Evolutionary conservation across 2,113 vertebrate species (phyloP), one percentile per base, ranked within the genome.

Genomic region (Brienomyrus brachyistius): DNA sequence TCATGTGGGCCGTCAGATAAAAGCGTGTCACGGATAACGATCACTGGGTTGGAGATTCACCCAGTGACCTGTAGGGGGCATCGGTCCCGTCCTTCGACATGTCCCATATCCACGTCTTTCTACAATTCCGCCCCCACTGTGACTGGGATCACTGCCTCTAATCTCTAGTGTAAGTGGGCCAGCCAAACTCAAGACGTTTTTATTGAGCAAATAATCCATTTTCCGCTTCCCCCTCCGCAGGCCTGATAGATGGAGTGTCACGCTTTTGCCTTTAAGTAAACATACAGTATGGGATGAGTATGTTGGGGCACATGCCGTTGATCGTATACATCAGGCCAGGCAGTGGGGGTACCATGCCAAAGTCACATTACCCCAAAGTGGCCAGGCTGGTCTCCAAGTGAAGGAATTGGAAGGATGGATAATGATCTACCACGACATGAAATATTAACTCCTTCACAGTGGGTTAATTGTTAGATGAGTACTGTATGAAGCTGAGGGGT

Each of bases 391-490:
- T 19, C 45, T 48, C 45, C 23, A 48, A 50, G 8, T 15, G 50
- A 31, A 87, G 86, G 35, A n/a, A 35, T 89, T 56, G 50, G 74
- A 83, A 56, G 90, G 90, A 87, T 92, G 91, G 84, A 90, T 92
- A 90, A 91, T 91, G 91, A 93, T 92, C 93, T 93, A 94, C 94
- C 92, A 91, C 85, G 89, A 90, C 92, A 95, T 94, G 93, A 95
- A 95, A 95, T 95, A 95, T 95, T 94, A 95, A 95, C 93, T 92
- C 92, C 89, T 90, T 90, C 93, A 93, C 94, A 89, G 89, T 88
- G 89, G 92, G 92, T 91, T 95, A 95, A 95, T 93, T 94, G 94
- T 95, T 95, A 93, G 92, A 95, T 95, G 93, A 95, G 95, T 95
- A 94, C 94, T 94, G 91, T 92, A 95, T 94, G 82, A 82, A 91